Base-by-base conservation (phyloP, 2,888 invertebrate genomes). In the Limnephilus rhombicus region DNA sequence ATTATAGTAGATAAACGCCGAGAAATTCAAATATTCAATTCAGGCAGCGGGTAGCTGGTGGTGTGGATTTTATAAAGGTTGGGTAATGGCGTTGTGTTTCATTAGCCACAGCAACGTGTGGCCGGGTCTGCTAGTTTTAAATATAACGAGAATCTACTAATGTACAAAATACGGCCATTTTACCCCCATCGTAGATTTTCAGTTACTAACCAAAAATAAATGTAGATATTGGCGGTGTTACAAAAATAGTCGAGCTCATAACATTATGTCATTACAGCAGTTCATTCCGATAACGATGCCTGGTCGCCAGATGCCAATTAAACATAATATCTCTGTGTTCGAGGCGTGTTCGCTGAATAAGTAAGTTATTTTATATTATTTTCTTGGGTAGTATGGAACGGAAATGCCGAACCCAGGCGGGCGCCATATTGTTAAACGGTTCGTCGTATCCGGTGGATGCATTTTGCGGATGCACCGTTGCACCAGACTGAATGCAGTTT, bases 381-480 rank as follows among this genome's bases (percentile, higher is more conserved):
- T 86, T 37, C 37, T 37, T 29, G 45, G 37, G 86, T 83, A 41
- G 86, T 83, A 24, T 9, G 13, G 13, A 86, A 86, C 86, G 86
- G 86, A 86, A 86, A 86, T 45, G 86, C 13, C 45, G 86, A 86
- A 15, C 49, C 86, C 86, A 86, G 86, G n/a, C 86, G 45, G 86
- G 86, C 86, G 86, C 86, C 86, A 86, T 86, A 49, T 86, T 86
- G 49, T 86, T 49, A 49, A 45, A 86, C 86, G 45, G 86, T 49
- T 45, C 29, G 86, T 49, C 86, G 45, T 45, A 49, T 86, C 86
- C 86, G 86, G 86, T 86, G 45, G 85, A 12, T 45, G 49, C 86
- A n/a, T 68, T 68, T 68, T 68, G 68, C 68, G 24, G 68, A 68
- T 68, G 68, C 68, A 68, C 68, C 68, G 34, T 68, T 68, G 68